A percentile compares a stretch with the other conserved stretches of the same genome.
Evolutionary conservation across 53 echinoderm and acorn worm genomes (phyloP).

Genomic region (Mesocentrotus franciscanus): DNA sequence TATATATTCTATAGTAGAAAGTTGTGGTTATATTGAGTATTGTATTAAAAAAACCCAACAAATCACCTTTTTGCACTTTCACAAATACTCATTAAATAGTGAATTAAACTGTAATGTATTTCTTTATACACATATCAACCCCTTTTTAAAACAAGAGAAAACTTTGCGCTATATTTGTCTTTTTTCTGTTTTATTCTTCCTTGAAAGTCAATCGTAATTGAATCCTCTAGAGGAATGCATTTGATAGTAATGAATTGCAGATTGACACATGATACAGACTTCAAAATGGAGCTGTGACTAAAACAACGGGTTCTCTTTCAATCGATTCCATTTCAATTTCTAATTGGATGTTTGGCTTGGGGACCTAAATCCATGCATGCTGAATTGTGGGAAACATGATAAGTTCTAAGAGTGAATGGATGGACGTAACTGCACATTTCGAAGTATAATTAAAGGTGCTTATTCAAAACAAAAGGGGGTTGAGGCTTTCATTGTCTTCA

Average conservation of each 20-base stretch:
- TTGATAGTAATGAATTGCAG: slow-evolving; percentile 21
- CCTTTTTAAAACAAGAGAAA: background rate
- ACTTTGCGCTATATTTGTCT: background rate
- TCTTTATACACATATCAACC: background rate
- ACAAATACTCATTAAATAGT: too few species aligned
- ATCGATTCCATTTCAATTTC: slow-evolving; percentile 12
- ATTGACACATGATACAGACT: background rate
- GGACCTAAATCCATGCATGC: background rate
- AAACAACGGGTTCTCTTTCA: background rate
- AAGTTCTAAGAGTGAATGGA: background rate
- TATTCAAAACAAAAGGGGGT: background rate
- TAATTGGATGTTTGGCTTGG: background rate
- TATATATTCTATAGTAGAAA: too few species aligned
- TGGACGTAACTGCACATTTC: background rate
- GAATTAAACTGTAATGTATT: background rate
- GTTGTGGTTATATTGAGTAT: too few species aligned
- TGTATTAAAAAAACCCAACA: too few species aligned
- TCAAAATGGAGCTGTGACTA: background rate
- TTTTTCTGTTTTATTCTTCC: background rate
- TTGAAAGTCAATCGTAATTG: background rate
- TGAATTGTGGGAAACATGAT: background rate
- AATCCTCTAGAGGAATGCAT: background rate
- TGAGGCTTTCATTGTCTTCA: background rate
- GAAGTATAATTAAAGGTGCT: background rate
- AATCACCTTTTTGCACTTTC: too few species aligned